These are phyloP conservation scores for Temnothorax rugatulus DNA, from an alignment of 2,888 invertebrate genomes.

Conservation along the genomic window DNA sequence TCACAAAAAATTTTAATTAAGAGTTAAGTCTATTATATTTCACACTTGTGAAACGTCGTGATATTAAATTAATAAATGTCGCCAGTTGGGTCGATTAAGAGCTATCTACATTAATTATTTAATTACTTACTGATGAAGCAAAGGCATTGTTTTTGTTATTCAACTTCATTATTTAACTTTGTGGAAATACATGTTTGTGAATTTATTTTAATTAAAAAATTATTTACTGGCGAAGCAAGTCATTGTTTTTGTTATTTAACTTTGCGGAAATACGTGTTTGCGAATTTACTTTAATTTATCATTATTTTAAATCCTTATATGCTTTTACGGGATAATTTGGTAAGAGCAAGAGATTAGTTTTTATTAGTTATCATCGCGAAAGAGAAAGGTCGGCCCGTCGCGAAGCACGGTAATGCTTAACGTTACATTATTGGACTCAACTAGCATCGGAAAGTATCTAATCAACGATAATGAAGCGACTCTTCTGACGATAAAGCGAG, in stretches of 20 bases:
- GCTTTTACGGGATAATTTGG: not conserved
- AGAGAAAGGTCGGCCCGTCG: not conserved
- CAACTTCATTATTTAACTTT: no score
- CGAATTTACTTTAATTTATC: not conserved
- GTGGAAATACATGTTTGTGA: not conserved
- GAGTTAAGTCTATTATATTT: no score
- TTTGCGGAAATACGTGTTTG: not conserved
- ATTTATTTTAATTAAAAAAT: not conserved
- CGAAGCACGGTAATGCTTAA: not conserved
- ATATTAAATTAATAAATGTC: no score
- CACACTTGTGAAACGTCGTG: no score
- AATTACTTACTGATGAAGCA: no score
- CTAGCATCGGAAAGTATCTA: conserved; percentile 18
- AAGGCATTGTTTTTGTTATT: not conserved
- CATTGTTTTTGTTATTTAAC: no score
- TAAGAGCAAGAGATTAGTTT: not conserved
- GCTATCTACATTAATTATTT: no score
- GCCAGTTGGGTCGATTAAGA: no score
- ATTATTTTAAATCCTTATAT: not conserved
- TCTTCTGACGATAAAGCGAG: not conserved
- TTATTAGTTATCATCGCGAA: not conserved
- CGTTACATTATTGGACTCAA: conserved; percentile 23
- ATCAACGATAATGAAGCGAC: conserved; percentile 2
- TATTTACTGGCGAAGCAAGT: no score
- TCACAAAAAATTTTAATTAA: no score